These are phyloP conservation scores for Eurytoma adleriae DNA, from an alignment of 2,888 invertebrate genomes.

Conservation along the genomic window DNA sequence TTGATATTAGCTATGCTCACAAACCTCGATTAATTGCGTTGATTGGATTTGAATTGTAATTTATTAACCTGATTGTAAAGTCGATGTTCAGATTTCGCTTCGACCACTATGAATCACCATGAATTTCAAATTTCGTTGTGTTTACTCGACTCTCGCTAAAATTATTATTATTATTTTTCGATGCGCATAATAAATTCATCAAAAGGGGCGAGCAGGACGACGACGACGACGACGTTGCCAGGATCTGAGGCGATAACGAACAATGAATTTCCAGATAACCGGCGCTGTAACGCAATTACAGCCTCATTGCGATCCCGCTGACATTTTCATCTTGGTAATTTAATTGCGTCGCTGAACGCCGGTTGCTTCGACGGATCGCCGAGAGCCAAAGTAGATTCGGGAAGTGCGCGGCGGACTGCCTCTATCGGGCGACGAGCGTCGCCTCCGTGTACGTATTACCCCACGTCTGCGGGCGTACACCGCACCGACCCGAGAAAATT, in stretches of 20 bases:
- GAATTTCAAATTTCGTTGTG: not conserved
- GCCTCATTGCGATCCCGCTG: not conserved
- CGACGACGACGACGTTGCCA: not conserved
- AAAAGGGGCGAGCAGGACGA: too few relatives aligned
- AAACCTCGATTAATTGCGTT: constrained; percentile 31
- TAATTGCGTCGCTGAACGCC: constrained; percentile 43
- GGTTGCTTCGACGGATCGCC: not conserved
- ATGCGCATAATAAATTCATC: too few relatives aligned
- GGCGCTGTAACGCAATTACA: constrained; percentile 33
- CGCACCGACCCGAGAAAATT: constrained; percentile 35
- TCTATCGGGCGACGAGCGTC: constrained; percentile 12
- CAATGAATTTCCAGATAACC: constrained; percentile 17
- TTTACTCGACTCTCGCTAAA: not conserved
- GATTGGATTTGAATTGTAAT: constrained; percentile 42
- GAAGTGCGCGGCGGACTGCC: constrained; percentile 39
- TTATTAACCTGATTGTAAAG: constrained; percentile 35
- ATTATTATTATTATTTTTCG: too few relatives aligned
- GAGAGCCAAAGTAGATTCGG: constrained; percentile 40
- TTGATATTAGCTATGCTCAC: constrained; percentile 7
- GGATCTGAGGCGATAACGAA: not conserved
- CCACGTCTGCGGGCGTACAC: not conserved
- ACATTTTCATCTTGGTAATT: constrained; percentile 51
- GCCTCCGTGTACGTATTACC: not conserved
- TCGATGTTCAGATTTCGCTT: not conserved
- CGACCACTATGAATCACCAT: not conserved